Conservation (phyloP, 2,888 invertebrate genomes). For the Blastobasis adustella region DNA sequence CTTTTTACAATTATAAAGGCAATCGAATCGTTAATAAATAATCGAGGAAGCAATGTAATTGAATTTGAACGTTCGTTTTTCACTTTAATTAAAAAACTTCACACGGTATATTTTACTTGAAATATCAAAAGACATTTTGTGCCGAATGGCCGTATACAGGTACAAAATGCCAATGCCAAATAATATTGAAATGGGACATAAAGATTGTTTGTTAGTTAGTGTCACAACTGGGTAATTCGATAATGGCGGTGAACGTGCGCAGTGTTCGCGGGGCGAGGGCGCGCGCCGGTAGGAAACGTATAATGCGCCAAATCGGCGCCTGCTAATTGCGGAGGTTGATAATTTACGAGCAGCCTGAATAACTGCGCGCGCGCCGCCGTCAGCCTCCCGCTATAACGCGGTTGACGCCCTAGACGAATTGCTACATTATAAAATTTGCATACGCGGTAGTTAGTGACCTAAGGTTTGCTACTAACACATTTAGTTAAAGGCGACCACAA, state of each 20-base stretch:
- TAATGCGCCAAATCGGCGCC: conserved; percentile 66
- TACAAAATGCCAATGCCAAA: too few species aligned
- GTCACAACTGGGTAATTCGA: not conserved
- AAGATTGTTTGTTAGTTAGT: not conserved
- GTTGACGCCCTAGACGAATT: conserved; percentile 32
- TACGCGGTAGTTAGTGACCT: conserved; percentile 1
- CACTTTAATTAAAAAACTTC: not conserved
- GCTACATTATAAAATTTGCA: conserved; percentile 16
- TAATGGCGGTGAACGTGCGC: not conserved
- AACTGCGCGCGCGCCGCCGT: conserved; percentile 30
- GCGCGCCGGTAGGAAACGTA: conserved; percentile 31
- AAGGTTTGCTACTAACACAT: too few species aligned
- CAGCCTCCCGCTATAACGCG: conserved; percentile 36
- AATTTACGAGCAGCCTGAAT: conserved; percentile 58
- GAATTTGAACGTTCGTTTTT: not conserved
- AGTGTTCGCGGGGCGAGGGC: conserved; percentile 4
- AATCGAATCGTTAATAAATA: not conserved
- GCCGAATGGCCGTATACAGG: too few species aligned
- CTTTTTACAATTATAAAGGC: not conserved
- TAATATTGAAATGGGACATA: not conserved
- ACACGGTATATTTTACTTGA: too few species aligned
- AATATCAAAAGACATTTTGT: too few species aligned
- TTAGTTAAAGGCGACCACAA: too few species aligned
- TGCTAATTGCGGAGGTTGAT: conserved; percentile 62
- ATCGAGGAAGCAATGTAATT: too few species aligned